A percentile compares a stretch with the other conserved stretches of the same genome.
These are phyloP conservation scores for Megastigmus dorsalis DNA, from an alignment of 2,888 invertebrate genomes.

Conservation along the genomic window DNA sequence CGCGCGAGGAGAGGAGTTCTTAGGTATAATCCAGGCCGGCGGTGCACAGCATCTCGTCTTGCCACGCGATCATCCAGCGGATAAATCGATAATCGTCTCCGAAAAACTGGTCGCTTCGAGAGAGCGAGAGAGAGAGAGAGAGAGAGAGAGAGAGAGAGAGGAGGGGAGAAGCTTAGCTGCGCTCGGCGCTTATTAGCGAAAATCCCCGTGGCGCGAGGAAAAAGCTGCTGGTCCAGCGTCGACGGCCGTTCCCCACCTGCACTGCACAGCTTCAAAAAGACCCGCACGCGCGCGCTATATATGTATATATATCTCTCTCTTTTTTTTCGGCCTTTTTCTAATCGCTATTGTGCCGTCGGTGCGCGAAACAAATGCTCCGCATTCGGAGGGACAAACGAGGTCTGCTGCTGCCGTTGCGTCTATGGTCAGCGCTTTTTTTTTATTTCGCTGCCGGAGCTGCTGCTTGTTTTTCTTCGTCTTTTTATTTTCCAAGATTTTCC, in stretches of 20 bases:
- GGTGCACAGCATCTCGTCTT: slow-evolving; percentile 26
- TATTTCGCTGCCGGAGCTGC: slow-evolving; percentile 24
- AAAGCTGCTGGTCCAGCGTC: slow-evolving; percentile 6
- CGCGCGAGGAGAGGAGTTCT: background rate
- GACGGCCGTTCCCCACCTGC: slow-evolving; percentile 35
- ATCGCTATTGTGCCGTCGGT: slow-evolving; percentile 55
- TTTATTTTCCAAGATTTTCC: slow-evolving; percentile 28
- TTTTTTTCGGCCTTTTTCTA: slow-evolving; percentile 52
- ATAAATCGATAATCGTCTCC: slow-evolving; percentile 61
- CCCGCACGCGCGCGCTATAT: slow-evolving; percentile 57
- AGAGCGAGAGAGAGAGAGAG: background rate
- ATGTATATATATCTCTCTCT: too few species aligned
- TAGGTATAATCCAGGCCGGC: slow-evolving; percentile 17
- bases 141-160: background rate
- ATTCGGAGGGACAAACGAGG: background rate
- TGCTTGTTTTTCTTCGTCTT: too few species aligned
- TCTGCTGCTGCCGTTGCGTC: slow-evolving; percentile 47
- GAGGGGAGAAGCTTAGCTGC: slow-evolving; percentile 22
- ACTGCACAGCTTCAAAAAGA: slow-evolving; percentile 64
- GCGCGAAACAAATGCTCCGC: slow-evolving; percentile 61
- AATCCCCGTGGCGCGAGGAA: slow-evolving; percentile 57
- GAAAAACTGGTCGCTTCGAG: slow-evolving; percentile 33
- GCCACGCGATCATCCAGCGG: slow-evolving; percentile 51
- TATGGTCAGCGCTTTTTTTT: slow-evolving; percentile 11
- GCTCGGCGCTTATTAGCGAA: slow-evolving; percentile 65